Base-by-base conservation (phyloP, 2,888 invertebrate genomes). In the Acleris holmiana region DNA sequence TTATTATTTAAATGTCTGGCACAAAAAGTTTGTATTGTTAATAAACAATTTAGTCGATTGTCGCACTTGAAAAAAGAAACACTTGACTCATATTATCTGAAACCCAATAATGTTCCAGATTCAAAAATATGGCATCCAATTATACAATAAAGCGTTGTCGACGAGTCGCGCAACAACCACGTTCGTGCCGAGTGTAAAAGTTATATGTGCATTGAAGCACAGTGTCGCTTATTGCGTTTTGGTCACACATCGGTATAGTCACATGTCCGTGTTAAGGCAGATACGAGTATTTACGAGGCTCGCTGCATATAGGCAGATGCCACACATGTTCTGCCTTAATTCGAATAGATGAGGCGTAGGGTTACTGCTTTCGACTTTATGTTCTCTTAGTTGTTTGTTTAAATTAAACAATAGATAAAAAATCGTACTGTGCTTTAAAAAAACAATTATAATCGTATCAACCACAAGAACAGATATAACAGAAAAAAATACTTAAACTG, bases 261-360 rank as follows among this genome's bases (percentile, higher is more conserved):
- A 77, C 82, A 84, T 84, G 87, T 82, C 80, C 76, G 82, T 86
- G 85, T 85, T 85, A 84, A 80, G 81, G 80, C 83, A 84, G 85
- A 90, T 88, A 89, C 79, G 76, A 88, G 84, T 88, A 90, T 91
- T 91, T 91, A 91, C 85, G 91, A 85, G 70, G 73, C 78, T 78
- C 75, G 81, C 74, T 83, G 87, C 84, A 89, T 84, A 86, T 86
- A 86, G 86, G 86, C 88, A 88, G 88, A 91, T 89, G 89, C 89
- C 91, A 89, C 89, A 89, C 89, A 90, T 91, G 89, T 83, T 87
- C 82, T 84, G 85, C 85, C 85, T 89, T 91, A 91, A 91, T 91
- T 89, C 86, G 85, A 89, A 91, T 91, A 88, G 89, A 91, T 88
- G 89, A 82, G 74, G 70, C 69, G 54, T 80, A 91, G 90, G 91